Evolutionary conservation across 2,113 vertebrate species (phyloP).

Genomic region (Bucco capensis): DNA sequence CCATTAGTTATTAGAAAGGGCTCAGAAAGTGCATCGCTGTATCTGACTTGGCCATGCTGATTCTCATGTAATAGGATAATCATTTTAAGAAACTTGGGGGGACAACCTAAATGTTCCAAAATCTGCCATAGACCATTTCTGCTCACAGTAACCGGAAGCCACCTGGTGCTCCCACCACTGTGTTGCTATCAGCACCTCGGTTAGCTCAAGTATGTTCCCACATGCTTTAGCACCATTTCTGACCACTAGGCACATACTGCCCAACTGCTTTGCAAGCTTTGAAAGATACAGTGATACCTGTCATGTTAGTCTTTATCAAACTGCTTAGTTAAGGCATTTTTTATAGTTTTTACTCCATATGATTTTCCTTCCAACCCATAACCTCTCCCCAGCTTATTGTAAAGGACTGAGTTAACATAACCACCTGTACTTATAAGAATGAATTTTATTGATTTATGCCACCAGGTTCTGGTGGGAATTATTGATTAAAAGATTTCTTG

Average conservation of each 20-base stretch:
- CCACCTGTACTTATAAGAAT: background rate
- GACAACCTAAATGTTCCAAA: too few species aligned
- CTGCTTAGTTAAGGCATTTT: background rate
- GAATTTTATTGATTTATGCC: background rate
- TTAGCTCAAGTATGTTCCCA: background rate
- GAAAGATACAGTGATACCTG: background rate
- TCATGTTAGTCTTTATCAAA: background rate
- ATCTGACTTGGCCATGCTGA: too few species aligned
- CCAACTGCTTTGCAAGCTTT: background rate
- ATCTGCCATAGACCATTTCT: too few species aligned
- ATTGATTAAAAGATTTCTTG: background rate
- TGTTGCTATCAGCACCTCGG: background rate
- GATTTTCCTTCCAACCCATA: background rate
- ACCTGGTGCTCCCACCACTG: fast-evolving
- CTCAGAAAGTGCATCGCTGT: too few species aligned
- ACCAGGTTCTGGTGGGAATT: background rate
- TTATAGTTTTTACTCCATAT: fast-evolving
- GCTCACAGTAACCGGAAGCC: too few species aligned
- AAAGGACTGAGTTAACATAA: background rate
- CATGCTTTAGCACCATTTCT: background rate
- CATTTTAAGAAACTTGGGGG: too few species aligned
- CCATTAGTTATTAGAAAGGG: too few species aligned
- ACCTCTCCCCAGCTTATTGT: background rate
- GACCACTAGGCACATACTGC: background rate
- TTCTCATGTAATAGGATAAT: too few species aligned